Percentiles rank a stretch among this genome's conserved stretches.
These are phyloP conservation scores for Diphyllodes magnificus DNA, from an alignment of 2,113 vertebrate genomes.

Conservation along the genomic window DNA sequence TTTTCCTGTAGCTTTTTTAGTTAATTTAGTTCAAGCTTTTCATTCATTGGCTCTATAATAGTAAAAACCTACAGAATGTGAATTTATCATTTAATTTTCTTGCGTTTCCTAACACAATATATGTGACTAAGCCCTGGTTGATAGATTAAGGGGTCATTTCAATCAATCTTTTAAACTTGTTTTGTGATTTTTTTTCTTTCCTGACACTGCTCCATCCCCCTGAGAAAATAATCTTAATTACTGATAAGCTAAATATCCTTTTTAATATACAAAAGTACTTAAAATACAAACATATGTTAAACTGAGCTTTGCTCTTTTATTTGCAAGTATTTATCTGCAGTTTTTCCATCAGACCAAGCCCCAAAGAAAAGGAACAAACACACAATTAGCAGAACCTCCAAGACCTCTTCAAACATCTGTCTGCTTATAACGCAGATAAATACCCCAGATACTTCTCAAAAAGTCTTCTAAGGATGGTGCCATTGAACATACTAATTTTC, in stretches of 20 bases:
- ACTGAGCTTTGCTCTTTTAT: slow-evolving; percentile 19
- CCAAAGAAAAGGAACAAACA: slow-evolving; percentile 1
- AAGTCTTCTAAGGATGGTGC: not conserved
- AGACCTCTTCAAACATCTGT: slow-evolving; percentile 22
- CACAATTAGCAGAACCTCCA: not conserved
- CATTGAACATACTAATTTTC: slow-evolving; percentile 17
- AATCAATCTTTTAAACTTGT: not conserved
- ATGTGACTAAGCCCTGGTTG: not conserved
- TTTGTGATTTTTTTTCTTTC: not conserved
- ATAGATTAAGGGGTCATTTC: not conserved
- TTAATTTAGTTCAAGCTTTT: not conserved
- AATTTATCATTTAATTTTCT: not conserved
- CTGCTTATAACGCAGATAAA: not conserved
- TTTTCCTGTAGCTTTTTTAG: not conserved
- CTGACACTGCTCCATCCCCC: not conserved
- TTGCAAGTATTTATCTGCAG: not conserved
- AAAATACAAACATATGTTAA: slow-evolving; percentile 5
- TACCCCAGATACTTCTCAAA: not conserved
- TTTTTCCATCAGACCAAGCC: not conserved
- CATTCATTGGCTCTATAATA: not conserved
- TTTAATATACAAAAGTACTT: not conserved
- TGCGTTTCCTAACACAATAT: not conserved
- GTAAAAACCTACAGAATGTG: not conserved
- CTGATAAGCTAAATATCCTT: not conserved
- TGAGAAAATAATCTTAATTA: not conserved